Evolutionary conservation across 2,113 vertebrate species (phyloP).

Genomic region (Semnornis frantzii): DNA sequence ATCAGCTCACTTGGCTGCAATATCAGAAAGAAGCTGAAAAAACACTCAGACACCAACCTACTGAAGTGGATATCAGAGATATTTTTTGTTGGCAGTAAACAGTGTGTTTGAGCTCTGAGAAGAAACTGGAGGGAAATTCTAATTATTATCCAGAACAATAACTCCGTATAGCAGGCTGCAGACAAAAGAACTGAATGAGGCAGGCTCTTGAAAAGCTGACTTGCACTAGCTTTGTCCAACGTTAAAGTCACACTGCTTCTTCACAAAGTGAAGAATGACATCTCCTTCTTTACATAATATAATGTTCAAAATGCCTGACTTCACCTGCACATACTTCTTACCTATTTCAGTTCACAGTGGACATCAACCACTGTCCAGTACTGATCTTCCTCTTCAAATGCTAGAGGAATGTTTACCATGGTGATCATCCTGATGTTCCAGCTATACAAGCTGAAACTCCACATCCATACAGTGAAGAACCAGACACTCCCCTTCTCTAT

Average conservation of each 20-base stretch:
- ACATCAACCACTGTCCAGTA: neutral
- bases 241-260: neutral
- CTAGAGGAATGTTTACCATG: neutral
- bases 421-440: neutral
- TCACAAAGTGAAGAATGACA: neutral
- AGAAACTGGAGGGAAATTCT: neutral
- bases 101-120: neutral
- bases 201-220: neutral
- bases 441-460: neutral
- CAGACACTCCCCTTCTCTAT: neutral
- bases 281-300: neutral
- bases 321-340: neutral
- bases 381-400: neutral
- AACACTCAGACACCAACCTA: neutral
- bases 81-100: neutral
- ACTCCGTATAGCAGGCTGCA: neutral
- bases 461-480: neutral
- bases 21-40: neutral
- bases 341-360: neutral
- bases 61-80: neutral
- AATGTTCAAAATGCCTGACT: neutral
- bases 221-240: neutral
- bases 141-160: neutral
- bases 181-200: neutral
- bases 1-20: neutral